Conservation (phyloP, 2,888 invertebrate genomes). For the Drosophila birchii region DNA sequence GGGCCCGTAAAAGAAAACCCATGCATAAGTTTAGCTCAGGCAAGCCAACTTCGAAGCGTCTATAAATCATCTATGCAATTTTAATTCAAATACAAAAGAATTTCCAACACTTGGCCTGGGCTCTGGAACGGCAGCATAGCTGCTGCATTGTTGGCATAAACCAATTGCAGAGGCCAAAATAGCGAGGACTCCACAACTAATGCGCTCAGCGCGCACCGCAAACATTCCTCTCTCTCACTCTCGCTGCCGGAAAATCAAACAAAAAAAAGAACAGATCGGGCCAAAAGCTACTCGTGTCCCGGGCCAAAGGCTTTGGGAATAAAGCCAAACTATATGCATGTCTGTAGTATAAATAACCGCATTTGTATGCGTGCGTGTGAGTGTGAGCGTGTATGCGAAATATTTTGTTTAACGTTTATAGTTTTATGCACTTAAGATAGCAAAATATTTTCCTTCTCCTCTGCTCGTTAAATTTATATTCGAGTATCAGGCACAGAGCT, state of each 20-base stretch:
- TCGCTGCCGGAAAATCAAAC: not conserved
- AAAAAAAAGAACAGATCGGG: slow-evolving; percentile 21
- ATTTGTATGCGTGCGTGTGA: slow-evolving; percentile 46
- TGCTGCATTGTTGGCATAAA: slow-evolving; percentile 78
- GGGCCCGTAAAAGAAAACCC: slow-evolving; percentile 49
- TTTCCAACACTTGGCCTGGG: slow-evolving; percentile 45
- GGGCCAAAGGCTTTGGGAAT: slow-evolving; percentile 74
- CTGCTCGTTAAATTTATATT: slow-evolving; percentile 69
- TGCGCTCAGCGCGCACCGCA: slow-evolving; percentile 72
- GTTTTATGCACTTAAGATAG: slow-evolving; percentile 79
- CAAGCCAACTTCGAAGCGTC: slow-evolving; percentile 53
- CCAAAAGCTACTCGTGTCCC: slow-evolving; percentile 65
- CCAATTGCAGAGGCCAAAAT: slow-evolving; percentile 77
- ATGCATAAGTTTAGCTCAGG: slow-evolving; percentile 74
- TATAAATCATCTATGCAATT: slow-evolving; percentile 77
- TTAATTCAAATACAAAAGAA: slow-evolving; percentile 79
- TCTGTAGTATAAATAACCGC: slow-evolving; percentile 69
- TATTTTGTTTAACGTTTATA: slow-evolving; percentile 80
- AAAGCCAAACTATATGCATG: slow-evolving; percentile 63
- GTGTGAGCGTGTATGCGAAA: slow-evolving; percentile 58
- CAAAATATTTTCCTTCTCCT: slow-evolving; percentile 64
- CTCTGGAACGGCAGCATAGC: slow-evolving; percentile 5
- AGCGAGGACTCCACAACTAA: slow-evolving; percentile 71
- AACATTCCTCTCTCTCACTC: slow-evolving; percentile 46
- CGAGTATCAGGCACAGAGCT: slow-evolving; percentile 55